Evolutionary conservation across 2,797 vertebrate genomes (phyloP).

Genomic region (Coregonus sp.): DNA sequence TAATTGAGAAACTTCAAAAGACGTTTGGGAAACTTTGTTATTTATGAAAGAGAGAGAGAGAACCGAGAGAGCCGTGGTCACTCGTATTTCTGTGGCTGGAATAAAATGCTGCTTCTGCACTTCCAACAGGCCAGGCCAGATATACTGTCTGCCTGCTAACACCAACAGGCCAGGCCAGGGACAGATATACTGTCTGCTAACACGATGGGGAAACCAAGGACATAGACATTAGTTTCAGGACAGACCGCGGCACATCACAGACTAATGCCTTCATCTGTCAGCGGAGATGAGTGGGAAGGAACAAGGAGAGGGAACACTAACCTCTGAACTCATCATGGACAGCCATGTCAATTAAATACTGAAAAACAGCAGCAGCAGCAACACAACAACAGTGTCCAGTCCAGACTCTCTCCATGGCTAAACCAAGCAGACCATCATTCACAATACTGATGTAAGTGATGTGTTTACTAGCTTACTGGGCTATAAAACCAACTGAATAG

Average conservation of each 20-base stretch:
- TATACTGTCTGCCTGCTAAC: constrained; percentile 72
- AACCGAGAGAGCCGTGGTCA: constrained; percentile 68
- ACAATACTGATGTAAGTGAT: not conserved
- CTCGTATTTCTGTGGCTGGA: constrained; percentile 70
- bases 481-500: constrained; percentile 37
- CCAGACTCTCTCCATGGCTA: constrained; percentile 46
- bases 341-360: constrained; percentile 77
- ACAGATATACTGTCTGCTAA: constrained; percentile 74
- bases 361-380: constrained; percentile 71
- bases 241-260: constrained; percentile 73
- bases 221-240: constrained; percentile 81
- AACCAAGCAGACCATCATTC: constrained; percentile 34
- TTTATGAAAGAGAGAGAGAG: constrained; percentile 60
- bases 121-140: constrained; percentile 47
- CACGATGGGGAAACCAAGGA: constrained; percentile 71
- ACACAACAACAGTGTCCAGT: constrained; percentile 64
- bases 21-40: constrained; percentile 63
- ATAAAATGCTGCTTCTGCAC: constrained; percentile 59
- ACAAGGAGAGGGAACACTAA: constrained; percentile 79
- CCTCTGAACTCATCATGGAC: constrained; percentile 78
- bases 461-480: not conserved
- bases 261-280: constrained; percentile 81
- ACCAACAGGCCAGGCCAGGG: constrained; percentile 54
- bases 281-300: constrained; percentile 76
- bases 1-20: constrained; percentile 54